These are phyloP conservation scores for Acromyrmex charruanus DNA, from an alignment of 1,140 invertebrate genomes.

Conservation along the genomic window DNA sequence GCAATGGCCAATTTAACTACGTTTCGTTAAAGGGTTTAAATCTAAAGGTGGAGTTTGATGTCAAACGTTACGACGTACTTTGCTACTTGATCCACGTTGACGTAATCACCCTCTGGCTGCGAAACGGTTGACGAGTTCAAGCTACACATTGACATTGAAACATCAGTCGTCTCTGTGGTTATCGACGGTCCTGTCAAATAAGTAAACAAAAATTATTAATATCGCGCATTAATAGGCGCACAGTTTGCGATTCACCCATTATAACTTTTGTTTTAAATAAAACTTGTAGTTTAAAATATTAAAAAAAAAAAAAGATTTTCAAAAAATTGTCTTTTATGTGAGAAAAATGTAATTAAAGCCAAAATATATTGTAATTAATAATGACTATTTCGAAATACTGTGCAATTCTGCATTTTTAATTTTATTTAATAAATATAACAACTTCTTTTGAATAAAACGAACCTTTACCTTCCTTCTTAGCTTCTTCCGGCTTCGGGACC, in stretches of 20 bases:
- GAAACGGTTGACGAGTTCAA: slow-evolving; percentile 86
- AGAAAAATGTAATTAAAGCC: neutral
- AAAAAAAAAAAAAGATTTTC: neutral
- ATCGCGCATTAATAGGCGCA: neutral
- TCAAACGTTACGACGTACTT: slow-evolving; percentile 77
- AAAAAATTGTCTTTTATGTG: neutral
- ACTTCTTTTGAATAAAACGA: slow-evolving; percentile 54
- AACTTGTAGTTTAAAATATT: neutral
- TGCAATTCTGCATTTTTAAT: neutral
- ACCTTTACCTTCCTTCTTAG: slow-evolving; percentile 86
- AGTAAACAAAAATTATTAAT: slow-evolving; percentile 24
- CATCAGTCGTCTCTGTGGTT: slow-evolving; percentile 87
- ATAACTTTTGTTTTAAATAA: neutral
- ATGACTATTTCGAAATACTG: neutral
- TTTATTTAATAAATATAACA: neutral
- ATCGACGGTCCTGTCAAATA: slow-evolving; percentile 85
- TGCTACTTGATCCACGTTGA: slow-evolving; percentile 83
- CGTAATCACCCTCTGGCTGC: slow-evolving; percentile 87
- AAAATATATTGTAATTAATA: slow-evolving; percentile 21
- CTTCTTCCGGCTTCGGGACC: slow-evolving; percentile 83
- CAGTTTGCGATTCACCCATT: neutral
- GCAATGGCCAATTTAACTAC: neutral
- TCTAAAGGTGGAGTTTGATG: neutral
- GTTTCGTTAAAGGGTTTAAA: neutral
- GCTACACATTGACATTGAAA: slow-evolving; percentile 88